Evolutionary conservation across 2,888 invertebrate species (phyloP).

Genomic region (Caenorhabditis afra): DNA sequence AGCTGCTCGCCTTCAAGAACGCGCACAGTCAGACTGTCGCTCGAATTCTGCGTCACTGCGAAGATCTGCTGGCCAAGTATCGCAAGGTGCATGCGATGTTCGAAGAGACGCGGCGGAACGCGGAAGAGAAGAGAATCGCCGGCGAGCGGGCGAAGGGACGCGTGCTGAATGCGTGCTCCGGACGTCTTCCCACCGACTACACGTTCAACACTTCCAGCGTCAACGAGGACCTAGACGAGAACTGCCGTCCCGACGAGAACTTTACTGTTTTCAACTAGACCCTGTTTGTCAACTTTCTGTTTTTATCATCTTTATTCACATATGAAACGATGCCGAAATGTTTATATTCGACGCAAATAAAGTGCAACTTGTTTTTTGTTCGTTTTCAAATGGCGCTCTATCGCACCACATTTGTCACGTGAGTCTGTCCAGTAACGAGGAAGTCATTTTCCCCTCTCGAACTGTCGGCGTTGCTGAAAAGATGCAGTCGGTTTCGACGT

Average conservation of each 20-base stretch:
- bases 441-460: no score
- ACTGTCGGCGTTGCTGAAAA: background rate
- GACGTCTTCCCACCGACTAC: slow-evolving; percentile 29
- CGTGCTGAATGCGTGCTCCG: slow-evolving; percentile 1
- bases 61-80: slow-evolving; percentile 4
- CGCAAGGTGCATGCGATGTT: slow-evolving; percentile 12
- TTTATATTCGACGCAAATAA: no score
- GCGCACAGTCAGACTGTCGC: slow-evolving; percentile 22
- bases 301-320: background rate
- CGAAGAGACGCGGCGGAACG: background rate
- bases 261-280: slow-evolving; percentile 23
- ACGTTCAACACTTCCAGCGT: slow-evolving; percentile 34
- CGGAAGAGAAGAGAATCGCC: slow-evolving; percentile 20
- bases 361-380: no score
- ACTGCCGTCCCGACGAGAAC: slow-evolving; percentile 5
- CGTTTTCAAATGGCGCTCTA: no score
- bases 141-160: slow-evolving; percentile 17
- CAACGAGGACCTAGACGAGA: slow-evolving; percentile 7
- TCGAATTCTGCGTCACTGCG: background rate
- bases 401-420: background rate
- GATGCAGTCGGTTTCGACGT: slow-evolving; percentile 15
- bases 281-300: background rate
- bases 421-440: no score
- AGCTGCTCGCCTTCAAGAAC: slow-evolving; percentile 28
- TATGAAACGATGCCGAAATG: no score